A percentile compares a stretch with the other conserved stretches of the same genome.
Evolutionary conservation across 2,888 invertebrate genomes (phyloP).

Genomic region (Drosophila kuntzei): DNA sequence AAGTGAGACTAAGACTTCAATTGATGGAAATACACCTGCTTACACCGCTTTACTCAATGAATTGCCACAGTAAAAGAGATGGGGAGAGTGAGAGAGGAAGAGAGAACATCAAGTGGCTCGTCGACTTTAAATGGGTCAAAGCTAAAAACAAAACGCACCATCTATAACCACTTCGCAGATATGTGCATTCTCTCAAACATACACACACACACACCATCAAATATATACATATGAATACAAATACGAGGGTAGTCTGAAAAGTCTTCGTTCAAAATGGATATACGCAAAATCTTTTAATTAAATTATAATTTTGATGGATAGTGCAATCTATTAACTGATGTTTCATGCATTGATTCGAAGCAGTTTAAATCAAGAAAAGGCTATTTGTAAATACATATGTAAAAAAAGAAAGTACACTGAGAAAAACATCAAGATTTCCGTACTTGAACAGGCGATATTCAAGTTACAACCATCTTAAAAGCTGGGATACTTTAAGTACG

Average conservation of each 20-base stretch:
- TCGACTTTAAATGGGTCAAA: slow-evolving; percentile 53
- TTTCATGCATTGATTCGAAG: no score
- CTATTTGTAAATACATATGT: no score
- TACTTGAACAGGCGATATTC: no score
- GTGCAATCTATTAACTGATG: no score
- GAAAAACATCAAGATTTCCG: no score
- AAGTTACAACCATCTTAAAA: no score
- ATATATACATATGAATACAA: neutral
- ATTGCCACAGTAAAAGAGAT: slow-evolving; percentile 5
- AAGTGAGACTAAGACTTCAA: neutral
- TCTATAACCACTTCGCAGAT: slow-evolving; percentile 27
- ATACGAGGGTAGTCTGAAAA: neutral
- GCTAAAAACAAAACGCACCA: slow-evolving; percentile 56
- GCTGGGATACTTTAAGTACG: no score
- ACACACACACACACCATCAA: neutral
- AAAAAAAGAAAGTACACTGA: no score
- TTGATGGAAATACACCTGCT: slow-evolving; percentile 16
- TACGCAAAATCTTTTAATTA: neutral
- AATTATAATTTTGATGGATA: neutral
- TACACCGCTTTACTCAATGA: slow-evolving; percentile 23
- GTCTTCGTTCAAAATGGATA: neutral
- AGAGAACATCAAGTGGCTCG: slow-evolving; percentile 28
- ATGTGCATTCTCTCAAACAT: slow-evolving; percentile 8
- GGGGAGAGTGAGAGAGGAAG: neutral
- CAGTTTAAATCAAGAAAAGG: no score